A percentile compares a stretch with the other conserved stretches of the same genome.
Evolutionary conservation across 2,113 vertebrate genomes (phyloP).

Genomic region (Pomatostomus ruficeps): DNA sequence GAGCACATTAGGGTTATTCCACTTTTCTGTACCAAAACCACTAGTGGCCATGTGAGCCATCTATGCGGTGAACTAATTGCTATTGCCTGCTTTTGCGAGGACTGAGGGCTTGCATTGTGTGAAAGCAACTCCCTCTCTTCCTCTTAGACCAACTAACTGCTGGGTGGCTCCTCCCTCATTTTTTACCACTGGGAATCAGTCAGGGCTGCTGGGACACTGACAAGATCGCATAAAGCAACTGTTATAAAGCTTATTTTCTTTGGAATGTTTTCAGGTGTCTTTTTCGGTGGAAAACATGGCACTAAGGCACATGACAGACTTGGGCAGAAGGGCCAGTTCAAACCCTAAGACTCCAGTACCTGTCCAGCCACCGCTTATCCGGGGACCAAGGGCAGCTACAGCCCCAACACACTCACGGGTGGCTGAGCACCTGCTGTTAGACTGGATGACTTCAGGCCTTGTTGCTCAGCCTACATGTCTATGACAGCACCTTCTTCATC

Average conservation of each 20-base stretch:
- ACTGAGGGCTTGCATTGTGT: background rate
- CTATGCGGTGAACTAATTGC: background rate
- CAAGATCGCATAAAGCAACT: background rate
- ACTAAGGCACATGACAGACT: background rate
- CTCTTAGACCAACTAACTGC: background rate
- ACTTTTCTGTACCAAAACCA: background rate
- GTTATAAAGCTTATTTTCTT: background rate
- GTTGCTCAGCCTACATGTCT: fast-evolving
- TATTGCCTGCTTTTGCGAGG: background rate
- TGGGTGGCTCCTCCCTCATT: background rate
- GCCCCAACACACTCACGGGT: background rate
- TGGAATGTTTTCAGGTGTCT: background rate
- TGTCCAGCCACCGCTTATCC: background rate
- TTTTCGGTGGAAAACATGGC: background rate
- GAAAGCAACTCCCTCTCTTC: background rate
- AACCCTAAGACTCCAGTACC: background rate
- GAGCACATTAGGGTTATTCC: background rate
- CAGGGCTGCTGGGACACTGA: background rate
- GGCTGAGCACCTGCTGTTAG: background rate
- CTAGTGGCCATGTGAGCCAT: background rate
- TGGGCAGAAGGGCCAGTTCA: background rate
- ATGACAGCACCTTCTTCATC: background rate
- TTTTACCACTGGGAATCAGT: background rate
- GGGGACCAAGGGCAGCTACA: background rate
- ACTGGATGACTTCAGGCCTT: background rate